These are phyloP conservation scores for Dryobotodes eremita DNA, from an alignment of 2,888 invertebrate species.

Conservation along the genomic window DNA sequence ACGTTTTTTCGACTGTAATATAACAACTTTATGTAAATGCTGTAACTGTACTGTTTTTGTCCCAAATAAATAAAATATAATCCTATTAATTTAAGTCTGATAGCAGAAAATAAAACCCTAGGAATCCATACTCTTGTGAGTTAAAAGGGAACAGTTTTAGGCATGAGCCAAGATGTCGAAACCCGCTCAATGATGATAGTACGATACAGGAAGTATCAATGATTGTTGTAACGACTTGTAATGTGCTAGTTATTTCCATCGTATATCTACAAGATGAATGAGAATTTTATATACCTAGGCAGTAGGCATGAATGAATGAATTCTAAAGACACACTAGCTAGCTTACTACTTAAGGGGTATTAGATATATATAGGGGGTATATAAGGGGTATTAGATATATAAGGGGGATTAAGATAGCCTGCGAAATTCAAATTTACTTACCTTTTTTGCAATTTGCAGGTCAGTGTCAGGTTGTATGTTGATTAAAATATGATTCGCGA, in stretches of 20 bases:
- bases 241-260: slow-evolving; percentile 51
- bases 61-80: not conserved
- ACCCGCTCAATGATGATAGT: slow-evolving; percentile 48
- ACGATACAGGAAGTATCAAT: slow-evolving; percentile 74
- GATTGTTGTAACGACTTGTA: slow-evolving; percentile 58
- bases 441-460: too few relatives aligned
- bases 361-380: too few relatives aligned
- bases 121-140: not conserved
- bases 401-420: too few relatives aligned
- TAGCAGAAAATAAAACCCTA: too few relatives aligned
- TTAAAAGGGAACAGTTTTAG: not conserved
- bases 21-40: too few relatives aligned
- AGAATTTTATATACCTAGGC: slow-evolving; percentile 39
- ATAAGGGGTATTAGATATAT: too few relatives aligned
- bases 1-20: too few relatives aligned
- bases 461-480: too few relatives aligned
- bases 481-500: too few relatives aligned
- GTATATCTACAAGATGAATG: slow-evolving; percentile 52
- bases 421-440: too few relatives aligned
- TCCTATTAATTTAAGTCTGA: not conserved
- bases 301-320: slow-evolving; percentile 12
- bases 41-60: too few relatives aligned
- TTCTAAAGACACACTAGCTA: too few relatives aligned
- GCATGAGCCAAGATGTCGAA: slow-evolving; percentile 48
- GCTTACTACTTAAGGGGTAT: not conserved